Evolutionary conservation across 2,888 invertebrate genomes (phyloP).

Genomic region (Neoitamus cyanurus): DNA sequence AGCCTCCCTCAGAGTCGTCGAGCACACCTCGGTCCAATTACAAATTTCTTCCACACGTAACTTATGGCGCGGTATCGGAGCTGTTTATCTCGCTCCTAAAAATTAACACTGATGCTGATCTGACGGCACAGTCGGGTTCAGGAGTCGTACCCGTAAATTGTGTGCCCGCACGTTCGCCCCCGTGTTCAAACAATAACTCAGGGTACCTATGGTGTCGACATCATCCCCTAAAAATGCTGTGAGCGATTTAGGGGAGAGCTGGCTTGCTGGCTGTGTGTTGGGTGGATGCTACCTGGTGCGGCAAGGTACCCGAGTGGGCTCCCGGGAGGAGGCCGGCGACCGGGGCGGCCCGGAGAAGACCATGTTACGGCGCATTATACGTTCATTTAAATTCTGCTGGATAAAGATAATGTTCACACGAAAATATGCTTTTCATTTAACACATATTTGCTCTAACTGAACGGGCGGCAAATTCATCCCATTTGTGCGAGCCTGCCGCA

Average conservation of each 20-base stretch:
- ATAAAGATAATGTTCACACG: constrained; percentile 54
- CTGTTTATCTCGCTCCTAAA: constrained; percentile 51
- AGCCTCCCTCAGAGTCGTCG: background rate
- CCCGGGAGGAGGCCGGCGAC: background rate
- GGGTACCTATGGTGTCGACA: background rate
- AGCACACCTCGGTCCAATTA: constrained; percentile 45
- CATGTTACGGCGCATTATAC: constrained; percentile 48
- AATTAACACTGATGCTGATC: constrained; percentile 52
- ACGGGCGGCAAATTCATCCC: constrained; percentile 37
- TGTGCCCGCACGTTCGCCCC: constrained; percentile 40
- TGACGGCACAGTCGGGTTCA: constrained; percentile 45
- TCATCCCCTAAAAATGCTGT: constrained; percentile 7
- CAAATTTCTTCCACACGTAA: constrained; percentile 52
- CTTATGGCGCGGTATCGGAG: constrained; percentile 47
- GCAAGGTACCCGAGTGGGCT: background rate
- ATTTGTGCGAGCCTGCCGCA: background rate
- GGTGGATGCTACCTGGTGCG: background rate
- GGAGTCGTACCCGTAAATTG: constrained; percentile 42
- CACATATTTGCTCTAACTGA: constrained; percentile 52
- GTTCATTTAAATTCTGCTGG: constrained; percentile 53
- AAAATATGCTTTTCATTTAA: constrained; percentile 54
- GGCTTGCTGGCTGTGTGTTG: background rate
- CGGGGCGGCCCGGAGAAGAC: background rate
- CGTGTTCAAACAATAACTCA: constrained; percentile 48
- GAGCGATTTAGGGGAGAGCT: constrained; percentile 1